Conservation (phyloP, 2,797 vertebrate species). For the Erethizon dorsatum region DNA sequence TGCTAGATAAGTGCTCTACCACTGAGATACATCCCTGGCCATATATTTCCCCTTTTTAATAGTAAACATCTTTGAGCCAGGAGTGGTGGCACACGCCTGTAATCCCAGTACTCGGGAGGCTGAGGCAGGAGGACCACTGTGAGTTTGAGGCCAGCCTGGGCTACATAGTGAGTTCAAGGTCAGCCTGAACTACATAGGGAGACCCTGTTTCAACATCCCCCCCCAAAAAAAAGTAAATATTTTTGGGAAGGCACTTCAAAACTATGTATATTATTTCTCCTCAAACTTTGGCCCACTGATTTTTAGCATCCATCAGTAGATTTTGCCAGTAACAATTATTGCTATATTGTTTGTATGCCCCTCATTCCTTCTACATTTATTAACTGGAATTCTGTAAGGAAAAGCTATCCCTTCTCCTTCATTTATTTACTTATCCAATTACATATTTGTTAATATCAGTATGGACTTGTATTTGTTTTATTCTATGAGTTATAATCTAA, state of each 20-base stretch:
- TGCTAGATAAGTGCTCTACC: background rate
- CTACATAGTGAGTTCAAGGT: background rate
- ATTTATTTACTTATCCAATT: background rate
- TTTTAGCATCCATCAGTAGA: background rate
- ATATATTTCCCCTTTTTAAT: background rate
- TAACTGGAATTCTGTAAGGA: background rate
- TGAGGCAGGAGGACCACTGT: background rate
- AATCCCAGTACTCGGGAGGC: background rate
- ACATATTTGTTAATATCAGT: background rate
- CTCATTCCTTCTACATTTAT: slow-evolving; percentile 19
- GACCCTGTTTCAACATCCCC: background rate
- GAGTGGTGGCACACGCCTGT: background rate
- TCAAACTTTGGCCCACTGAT: background rate
- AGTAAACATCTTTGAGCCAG: background rate
- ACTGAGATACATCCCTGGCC: background rate
- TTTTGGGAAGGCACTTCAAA: background rate
- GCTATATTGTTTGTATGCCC: background rate
- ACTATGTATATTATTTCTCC: slow-evolving; percentile 29
- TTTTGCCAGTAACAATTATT: background rate
- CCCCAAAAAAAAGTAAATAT: background rate
- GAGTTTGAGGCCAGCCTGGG: background rate
- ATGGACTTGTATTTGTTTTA: background rate
- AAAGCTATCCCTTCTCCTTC: background rate
- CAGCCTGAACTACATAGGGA: background rate
- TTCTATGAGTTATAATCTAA: background rate